Base-by-base conservation (phyloP, 2,797 vertebrate species). In the Numenius phaeopus region DNA sequence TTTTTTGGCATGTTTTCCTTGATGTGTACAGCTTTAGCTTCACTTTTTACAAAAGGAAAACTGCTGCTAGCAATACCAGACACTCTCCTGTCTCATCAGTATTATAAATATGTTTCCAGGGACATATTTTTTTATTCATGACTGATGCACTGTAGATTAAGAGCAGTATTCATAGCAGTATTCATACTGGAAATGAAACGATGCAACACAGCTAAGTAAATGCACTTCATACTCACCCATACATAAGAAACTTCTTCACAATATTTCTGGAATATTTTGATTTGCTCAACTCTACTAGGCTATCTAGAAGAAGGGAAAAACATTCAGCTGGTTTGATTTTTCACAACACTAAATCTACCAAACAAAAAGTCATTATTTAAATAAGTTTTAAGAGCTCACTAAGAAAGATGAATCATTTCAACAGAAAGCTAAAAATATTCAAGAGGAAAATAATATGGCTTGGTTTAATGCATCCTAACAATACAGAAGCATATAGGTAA, bases 181-280 rank as follows among this genome's bases (percentile, higher is more conserved):
- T 37, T 90, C 50, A 69, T 20, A 59, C 7, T 32, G 18, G 17
- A 90, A 90, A 95, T 34, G 2, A 52, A 94, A 78, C 20, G 84
- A 58, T 4, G 10, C 27, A 90, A 76, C 11, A 85, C 17, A 50
- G 22, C 72, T n/a, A 47, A 79, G 22, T 4, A 78, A 78, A 83
- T 62, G 65, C 46, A 66, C 15, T 64, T 75, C 65, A 83, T 64
- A 99, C 99, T 99, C 98, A 99, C 99, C 99, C 99, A 86, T 99
- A 99, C 99, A 99, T 99, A 61, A 99, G 98, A 98, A 99, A 98
- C 73, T 99, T 99, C 96, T 99, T 99, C 89, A 99, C 99, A 93
- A 99, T 98, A 91, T 99, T 99, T 98, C 97, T 98, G 94, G 99
- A 99, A 47, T 99, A 99, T 96, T 99, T 99, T 8, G 99, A 99